Evolutionary conservation across 2,888 invertebrate species (phyloP).

Genomic region (Serripes groenlandicus): DNA sequence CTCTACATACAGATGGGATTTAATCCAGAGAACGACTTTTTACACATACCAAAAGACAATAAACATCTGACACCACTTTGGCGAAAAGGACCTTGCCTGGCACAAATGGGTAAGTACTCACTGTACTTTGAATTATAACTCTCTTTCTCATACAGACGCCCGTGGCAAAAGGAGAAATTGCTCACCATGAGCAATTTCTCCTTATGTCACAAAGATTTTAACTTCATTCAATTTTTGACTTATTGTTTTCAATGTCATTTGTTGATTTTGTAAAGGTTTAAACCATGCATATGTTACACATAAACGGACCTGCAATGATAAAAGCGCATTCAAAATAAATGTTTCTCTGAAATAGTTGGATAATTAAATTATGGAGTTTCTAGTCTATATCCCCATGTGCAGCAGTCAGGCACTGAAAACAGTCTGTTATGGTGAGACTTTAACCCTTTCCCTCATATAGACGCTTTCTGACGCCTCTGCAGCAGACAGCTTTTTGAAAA

Average conservation of each 20-base stretch:
- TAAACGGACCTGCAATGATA: no score
- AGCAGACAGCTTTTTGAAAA: no score
- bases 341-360: no score
- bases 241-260: not conserved
- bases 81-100: slow-evolving; percentile 76
- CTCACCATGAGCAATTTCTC: not conserved
- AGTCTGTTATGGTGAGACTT: no score
- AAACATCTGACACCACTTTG: slow-evolving; percentile 73
- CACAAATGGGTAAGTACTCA: slow-evolving; percentile 78
- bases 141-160: not conserved
- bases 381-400: no score
- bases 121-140: not conserved
- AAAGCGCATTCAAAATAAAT: no score
- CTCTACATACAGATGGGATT: slow-evolving; percentile 81
- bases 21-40: slow-evolving; percentile 72
- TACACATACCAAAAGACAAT: slow-evolving; percentile 78
- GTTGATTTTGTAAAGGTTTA: no score
- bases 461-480: no score
- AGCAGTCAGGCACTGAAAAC: no score
- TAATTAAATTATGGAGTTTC: no score
- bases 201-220: not conserved
- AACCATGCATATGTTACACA: no score
- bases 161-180: not conserved
- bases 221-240: not conserved
- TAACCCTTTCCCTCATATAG: no score